Percentiles rank a stretch among this genome's conserved stretches.
Conservation (phyloP, 92 coral and sea anemone genomes). For the Umimayanthus kanabou region DNA sequence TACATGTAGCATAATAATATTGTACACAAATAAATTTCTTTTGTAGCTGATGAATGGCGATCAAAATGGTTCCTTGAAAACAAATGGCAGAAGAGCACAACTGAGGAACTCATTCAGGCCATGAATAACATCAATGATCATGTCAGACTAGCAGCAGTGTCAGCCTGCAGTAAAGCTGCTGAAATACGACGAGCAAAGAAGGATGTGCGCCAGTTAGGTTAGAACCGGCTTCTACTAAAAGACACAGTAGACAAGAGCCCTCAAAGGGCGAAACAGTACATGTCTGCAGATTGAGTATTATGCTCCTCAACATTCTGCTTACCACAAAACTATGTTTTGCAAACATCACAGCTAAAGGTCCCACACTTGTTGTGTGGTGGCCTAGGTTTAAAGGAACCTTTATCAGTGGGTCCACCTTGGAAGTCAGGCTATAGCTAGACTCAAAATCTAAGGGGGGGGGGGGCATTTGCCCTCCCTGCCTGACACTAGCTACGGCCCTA, state of each 20-base stretch:
- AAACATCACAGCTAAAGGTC: no score
- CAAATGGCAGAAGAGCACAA: conserved; percentile 92
- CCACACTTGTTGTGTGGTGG: no score
- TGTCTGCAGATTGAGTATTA: no score
- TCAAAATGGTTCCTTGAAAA: conserved; percentile 97
- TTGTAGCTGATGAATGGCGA: conserved; percentile 95
- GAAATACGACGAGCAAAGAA: conserved; percentile 77
- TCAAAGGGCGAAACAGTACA: no score
- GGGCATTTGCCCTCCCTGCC: no score
- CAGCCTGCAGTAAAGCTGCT: conserved; percentile 97
- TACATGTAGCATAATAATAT: background rate
- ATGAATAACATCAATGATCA: conserved; percentile 96
- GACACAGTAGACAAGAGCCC: background rate
- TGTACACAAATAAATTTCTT: background rate
- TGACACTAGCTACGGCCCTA: no score
- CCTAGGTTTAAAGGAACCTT: no score
- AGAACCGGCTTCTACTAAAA: background rate
- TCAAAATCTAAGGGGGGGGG: no score
- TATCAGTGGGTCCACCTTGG: no score
- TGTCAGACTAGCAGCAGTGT: conserved; percentile 92
- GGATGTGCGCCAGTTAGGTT: conserved; percentile 70
- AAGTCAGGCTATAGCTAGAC: no score
- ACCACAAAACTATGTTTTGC: no score
- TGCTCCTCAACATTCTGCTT: no score
- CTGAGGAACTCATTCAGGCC: conserved; percentile 87